Base-by-base conservation (phyloP, 2,797 vertebrate genomes). In the Crocodylus rhombifer region DNA sequence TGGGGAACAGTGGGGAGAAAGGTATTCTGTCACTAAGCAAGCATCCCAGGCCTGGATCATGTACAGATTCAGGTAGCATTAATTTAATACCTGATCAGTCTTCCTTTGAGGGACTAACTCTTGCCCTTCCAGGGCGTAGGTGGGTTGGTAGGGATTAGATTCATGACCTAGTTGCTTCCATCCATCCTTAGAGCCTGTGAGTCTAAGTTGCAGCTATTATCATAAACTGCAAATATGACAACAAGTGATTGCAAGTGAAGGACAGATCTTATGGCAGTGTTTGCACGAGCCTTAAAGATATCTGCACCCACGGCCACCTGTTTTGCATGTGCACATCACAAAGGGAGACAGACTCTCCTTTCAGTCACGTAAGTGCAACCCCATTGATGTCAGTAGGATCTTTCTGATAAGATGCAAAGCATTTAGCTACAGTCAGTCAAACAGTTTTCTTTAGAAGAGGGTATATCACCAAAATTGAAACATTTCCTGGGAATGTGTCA, bases 381-480 rank as follows among this genome's bases (percentile, higher is more conserved):
- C 36, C 77, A 69, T 26, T 86, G 77, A 86, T 73, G 69, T 25
- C 67, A 71, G 67, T 82, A 86, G 60, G 65, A 30, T 93, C 79
- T 93, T 57, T 56, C 0, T 3, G 56, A 36, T n/a, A 79, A 74
- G 87, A 78, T 30, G 82, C 12, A 91, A 64, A 58, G 86, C 62
- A 75, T 88, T 86, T 88, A 79, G 79, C 89, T 88, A 91, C 58
- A 79, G 9, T 15, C 89, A 83, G 77, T 91, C 82, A 82, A 94
- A 82, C 28, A 79, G 4, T 63, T 77, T 91, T 81, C 69, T 90
- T 63, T 89, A 57, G 62, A 94, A 95, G 93, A 83, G 16, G 77
- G 77, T 91, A 74, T 67, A 75, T 95, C 87, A 91, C 88, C 13
- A 5, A 89, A 91, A 92, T 89, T 84, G 88, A 94, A 96, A 93